Evolutionary conservation across 2,797 vertebrate genomes (phyloP).

Genomic region (Poecilia picta): DNA sequence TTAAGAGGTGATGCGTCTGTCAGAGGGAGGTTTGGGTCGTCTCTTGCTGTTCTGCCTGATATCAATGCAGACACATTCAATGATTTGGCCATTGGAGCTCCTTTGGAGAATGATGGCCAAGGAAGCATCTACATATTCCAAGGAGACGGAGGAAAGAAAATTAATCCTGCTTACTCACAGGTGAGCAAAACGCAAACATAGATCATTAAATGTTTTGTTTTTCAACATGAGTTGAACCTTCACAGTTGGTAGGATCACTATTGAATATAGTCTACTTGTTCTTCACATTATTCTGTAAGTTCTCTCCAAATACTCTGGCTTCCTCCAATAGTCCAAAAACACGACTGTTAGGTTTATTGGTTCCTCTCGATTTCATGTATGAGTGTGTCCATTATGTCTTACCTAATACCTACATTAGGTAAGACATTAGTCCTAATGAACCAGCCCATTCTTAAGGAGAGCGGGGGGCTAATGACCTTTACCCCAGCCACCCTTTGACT

Average conservation of each 20-base stretch:
- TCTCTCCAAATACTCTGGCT: background rate
- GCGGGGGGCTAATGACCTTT: too few relatives aligned
- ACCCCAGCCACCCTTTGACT: background rate
- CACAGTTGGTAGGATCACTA: background rate
- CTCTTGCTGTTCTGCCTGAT: conserved; percentile 77
- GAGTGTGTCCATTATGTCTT: too few relatives aligned
- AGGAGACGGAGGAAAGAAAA: conserved; percentile 40
- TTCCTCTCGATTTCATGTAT: too few relatives aligned
- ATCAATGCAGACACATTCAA: conserved; percentile 70
- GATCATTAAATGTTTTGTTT: background rate
- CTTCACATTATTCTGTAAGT: background rate
- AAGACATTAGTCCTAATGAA: too few relatives aligned
- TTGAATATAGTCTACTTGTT: background rate
- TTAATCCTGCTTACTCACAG: conserved; percentile 71
- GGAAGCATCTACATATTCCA: conserved; percentile 84
- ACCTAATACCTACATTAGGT: too few relatives aligned
- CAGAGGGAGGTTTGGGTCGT: conserved; percentile 78
- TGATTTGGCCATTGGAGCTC: conserved; percentile 82
- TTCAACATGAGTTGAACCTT: background rate
- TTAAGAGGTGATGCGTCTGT: conserved; percentile 59
- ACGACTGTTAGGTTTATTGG: too few relatives aligned
- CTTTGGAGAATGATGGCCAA: conserved; percentile 75
- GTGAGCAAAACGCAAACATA: conserved; percentile 35
- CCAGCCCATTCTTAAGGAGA: too few relatives aligned
- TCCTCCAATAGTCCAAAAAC: background rate